Percentiles rank a stretch among this genome's conserved stretches.
Conservation (phyloP, 2,113 vertebrate genomes). For the Hippopotamus amphibius region DNA sequence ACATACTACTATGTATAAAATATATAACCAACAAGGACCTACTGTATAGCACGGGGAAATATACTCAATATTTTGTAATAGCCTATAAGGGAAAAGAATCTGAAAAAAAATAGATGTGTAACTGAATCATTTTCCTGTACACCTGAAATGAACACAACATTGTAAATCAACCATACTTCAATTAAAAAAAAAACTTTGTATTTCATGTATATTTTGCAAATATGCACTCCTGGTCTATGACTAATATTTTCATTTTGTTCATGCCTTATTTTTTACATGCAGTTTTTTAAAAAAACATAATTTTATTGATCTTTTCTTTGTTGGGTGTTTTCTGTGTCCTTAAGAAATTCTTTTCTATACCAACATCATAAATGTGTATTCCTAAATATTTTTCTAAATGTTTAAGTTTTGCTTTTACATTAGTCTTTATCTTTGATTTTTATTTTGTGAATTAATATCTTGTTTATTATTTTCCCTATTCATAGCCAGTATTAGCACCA, state of each 20-base stretch:
- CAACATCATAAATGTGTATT: not conserved
- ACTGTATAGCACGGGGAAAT: not conserved
- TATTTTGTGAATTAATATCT: not conserved
- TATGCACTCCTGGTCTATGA: not conserved
- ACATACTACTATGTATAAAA: not conserved
- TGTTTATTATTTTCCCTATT: not conserved
- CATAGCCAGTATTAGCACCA: not conserved
- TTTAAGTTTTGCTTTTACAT: not conserved
- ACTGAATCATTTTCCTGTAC: not conserved
- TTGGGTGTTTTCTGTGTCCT: not conserved
- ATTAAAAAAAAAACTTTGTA: not conserved
- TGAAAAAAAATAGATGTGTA: not conserved
- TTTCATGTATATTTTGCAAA: not conserved
- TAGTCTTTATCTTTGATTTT: conserved; percentile 38
- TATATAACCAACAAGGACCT: not conserved
- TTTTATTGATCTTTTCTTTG: not conserved
- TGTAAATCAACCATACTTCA: not conserved
- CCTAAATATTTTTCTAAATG: not conserved
- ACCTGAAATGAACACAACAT: not conserved
- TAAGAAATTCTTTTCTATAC: not conserved
- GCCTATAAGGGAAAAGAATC: not conserved
- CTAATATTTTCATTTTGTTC: conserved; percentile 12
- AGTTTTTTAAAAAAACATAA: not conserved
- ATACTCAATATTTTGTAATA: not conserved
- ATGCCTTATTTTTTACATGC: not conserved